Conservation (phyloP, 2,888 invertebrate species). For the Dinocampus coccinellae region DNA sequence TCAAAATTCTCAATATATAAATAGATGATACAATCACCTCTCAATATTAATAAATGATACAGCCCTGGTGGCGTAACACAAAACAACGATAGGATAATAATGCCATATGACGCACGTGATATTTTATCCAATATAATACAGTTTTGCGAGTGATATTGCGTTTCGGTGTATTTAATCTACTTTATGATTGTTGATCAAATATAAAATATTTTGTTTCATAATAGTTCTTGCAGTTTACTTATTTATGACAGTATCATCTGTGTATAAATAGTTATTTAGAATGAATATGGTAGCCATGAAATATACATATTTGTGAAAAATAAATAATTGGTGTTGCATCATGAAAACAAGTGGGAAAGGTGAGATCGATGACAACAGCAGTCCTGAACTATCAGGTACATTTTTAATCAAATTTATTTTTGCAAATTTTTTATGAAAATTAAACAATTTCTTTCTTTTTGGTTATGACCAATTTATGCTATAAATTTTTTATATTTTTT, state of each 20-base stretch:
- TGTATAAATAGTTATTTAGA: too few relatives aligned
- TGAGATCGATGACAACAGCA: not conserved
- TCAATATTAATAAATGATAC: not conserved
- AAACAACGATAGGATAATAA: not conserved
- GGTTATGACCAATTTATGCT: not conserved
- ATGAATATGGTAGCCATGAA: not conserved
- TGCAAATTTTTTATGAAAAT: too few relatives aligned
- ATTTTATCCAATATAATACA: not conserved
- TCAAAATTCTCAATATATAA: too few relatives aligned
- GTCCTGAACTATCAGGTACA: not conserved
- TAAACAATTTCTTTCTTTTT: not conserved
- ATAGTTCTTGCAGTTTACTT: too few relatives aligned
- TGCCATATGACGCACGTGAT: not conserved
- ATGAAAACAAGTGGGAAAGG: not conserved
- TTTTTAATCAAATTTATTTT: not conserved
- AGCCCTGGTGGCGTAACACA: not conserved
- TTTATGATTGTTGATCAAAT: not conserved
- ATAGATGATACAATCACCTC: not conserved
- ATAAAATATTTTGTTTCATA: not conserved
- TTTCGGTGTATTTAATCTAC: not conserved
- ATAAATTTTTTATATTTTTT: constrained; percentile 15
- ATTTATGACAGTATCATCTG: too few relatives aligned
- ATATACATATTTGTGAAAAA: not conserved
- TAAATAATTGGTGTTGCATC: not conserved
- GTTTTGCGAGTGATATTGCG: not conserved